phyloP scores from a whole-genome alignment of 1,140 invertebrate genomes.

The Trichoplusia ni region DNA sequence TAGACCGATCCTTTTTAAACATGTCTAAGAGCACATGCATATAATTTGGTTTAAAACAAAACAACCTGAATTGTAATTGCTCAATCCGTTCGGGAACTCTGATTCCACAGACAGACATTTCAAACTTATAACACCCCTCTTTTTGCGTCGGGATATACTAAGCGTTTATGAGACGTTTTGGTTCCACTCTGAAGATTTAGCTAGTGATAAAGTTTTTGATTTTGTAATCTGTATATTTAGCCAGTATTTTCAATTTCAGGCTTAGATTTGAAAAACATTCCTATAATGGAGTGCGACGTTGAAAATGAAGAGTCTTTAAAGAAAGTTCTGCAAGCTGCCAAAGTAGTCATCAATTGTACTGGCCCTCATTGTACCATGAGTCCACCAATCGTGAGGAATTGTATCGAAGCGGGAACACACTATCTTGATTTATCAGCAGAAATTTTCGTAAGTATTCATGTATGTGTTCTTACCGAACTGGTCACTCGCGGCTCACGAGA shows the following conservation, averaged over 20 bases:
- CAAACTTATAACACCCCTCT: too few species aligned
- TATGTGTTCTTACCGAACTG: not conserved
- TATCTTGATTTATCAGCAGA: conserved; percentile 96
- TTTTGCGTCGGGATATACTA: too few species aligned
- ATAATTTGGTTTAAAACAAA: too few species aligned
- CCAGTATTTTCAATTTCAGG: not conserved
- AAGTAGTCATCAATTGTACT: conserved; percentile 91
- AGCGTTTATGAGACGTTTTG: too few species aligned
- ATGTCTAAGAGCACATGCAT: too few species aligned
- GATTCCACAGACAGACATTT: not conserved
- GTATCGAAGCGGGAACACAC: conserved; percentile 90
- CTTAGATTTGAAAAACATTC: not conserved
- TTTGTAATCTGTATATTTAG: not conserved
- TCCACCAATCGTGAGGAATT: conserved; percentile 93
- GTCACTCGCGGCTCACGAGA: not conserved
- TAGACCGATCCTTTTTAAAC: too few species aligned
- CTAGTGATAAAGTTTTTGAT: not conserved
- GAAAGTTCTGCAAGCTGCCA: conserved; percentile 87
- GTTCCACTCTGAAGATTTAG: not conserved
- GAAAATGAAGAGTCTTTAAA: conserved; percentile 86
- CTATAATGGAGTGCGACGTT: conserved; percentile 89
- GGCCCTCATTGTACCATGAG: conserved; percentile 94
- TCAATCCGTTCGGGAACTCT: too few species aligned
- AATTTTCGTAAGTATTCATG: conserved; percentile 60
- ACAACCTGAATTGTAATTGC: too few species aligned